Base-by-base conservation (phyloP, 2,113 vertebrate genomes). In the Prunella himalayana region DNA sequence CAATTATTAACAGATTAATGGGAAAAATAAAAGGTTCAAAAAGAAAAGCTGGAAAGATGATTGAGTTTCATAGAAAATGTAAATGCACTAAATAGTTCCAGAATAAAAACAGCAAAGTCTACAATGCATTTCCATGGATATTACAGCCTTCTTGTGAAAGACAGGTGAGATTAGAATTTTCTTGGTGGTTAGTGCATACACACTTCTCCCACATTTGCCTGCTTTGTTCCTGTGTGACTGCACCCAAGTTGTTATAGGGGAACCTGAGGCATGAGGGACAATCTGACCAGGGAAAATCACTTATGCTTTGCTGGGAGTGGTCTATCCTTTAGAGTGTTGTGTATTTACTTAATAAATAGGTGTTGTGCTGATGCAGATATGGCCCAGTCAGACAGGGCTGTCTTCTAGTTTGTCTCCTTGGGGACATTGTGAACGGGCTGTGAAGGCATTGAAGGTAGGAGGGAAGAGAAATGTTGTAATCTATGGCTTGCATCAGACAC, bases 1-100 rank as follows among this genome's bases (percentile, higher is more conserved):
- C 35, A 95, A 97, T 95, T 97, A 98, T 97, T 97, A 98, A 90
- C 91, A 94, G 93, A 94, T 89, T 97, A 98, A 98, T 97, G 96
- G 95, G 83, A 95, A 96, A 97, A 97, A 97, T 69, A 95, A 92
- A 94, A 96, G 44, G 64, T 94, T 97, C 94, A 95, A 91, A 96
- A 86, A 94, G 92, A 95, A 97, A 96, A 91, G 56, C 75, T 96
- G 81, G 81, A 92, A 95, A 95, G 60, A 92, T 97, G 96, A 97
- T 95, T 96, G 95, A 96, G 91, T 96, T 97, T 95, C 94, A 71
- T 93, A 96, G 90, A 95, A 97, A 97, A 95, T 83, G 30, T 88
- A 97, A 97, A 96, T 82, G 85, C 31, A 89, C 51, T 93, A 91
- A 97, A 84, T 4, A 27, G 33, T 83, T 97, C 37, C 78, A 94